Evolutionary conservation across 2,797 vertebrate genomes (phyloP).

Genomic region (Pelobates cultripes): DNA sequence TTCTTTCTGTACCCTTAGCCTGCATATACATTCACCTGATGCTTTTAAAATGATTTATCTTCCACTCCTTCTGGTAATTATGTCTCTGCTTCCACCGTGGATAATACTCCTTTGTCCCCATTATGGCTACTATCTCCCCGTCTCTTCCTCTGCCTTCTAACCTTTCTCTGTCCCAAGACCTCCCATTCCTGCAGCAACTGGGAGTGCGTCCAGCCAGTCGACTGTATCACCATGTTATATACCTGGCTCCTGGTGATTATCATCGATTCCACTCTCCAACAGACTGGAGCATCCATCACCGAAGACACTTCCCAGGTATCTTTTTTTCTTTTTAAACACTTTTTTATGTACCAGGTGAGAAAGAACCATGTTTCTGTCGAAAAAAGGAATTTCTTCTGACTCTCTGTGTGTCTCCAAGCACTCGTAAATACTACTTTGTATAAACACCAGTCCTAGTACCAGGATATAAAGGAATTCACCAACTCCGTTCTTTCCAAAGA

Average conservation of each 20-base stretch:
- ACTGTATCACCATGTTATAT: conserved; percentile 37
- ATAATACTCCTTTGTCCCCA: neutral
- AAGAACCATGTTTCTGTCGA: too few relatives aligned
- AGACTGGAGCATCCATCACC: conserved; percentile 41
- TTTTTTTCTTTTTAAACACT: too few relatives aligned
- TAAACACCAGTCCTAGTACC: too few relatives aligned
- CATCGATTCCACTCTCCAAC: conserved; percentile 48
- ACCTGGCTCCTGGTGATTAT: conserved; percentile 48
- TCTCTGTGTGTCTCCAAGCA: too few relatives aligned
- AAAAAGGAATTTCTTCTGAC: too few relatives aligned
- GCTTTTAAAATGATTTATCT: neutral
- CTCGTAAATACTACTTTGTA: too few relatives aligned
- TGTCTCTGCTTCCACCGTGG: neutral
- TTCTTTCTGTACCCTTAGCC: too few relatives aligned
- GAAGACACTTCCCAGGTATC: conserved; percentile 47
- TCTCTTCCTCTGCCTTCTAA: too few relatives aligned
- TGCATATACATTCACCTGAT: too few relatives aligned
- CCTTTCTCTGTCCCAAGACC: neutral
- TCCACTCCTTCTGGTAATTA: neutral
- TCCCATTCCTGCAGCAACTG: conserved; percentile 33
- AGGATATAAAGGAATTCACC: too few relatives aligned
- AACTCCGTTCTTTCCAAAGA: too few relatives aligned
- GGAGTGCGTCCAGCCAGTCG: conserved; percentile 3
- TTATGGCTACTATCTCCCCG: neutral
- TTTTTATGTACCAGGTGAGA: too few relatives aligned